Percentiles rank a stretch among this genome's conserved stretches.
These are phyloP conservation scores for Agonopterix heracliana DNA, from an alignment of 2,888 invertebrate genomes.

Conservation along the genomic window DNA sequence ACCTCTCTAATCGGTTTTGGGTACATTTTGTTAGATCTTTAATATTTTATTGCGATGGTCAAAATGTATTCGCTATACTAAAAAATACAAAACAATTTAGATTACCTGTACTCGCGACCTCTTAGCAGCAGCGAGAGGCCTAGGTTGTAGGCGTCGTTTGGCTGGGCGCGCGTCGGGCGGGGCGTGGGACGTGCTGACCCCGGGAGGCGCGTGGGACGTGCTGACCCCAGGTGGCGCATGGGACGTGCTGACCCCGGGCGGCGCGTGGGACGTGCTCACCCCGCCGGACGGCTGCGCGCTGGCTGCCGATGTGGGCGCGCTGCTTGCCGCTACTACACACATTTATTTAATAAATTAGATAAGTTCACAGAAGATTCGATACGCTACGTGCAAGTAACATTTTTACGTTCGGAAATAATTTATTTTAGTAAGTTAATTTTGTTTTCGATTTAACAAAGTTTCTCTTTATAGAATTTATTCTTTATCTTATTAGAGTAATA, in stretches of 20 bases:
- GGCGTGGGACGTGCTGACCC: conserved; percentile 45
- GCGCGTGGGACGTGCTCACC: conserved; percentile 47
- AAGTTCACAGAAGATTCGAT: no score
- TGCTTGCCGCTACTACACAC: conserved; percentile 22
- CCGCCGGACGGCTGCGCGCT: conserved; percentile 38
- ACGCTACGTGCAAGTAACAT: no score
- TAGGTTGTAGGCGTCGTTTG: conserved; percentile 56
- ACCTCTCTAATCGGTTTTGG: no score
- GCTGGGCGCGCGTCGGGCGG: conserved; percentile 54
- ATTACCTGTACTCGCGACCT: conserved; percentile 71
- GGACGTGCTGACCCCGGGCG: conserved; percentile 53
- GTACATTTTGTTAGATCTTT: no score
- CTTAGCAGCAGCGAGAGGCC: conserved; percentile 68
- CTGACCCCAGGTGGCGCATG: conserved; percentile 54
- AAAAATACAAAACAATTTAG: neutral
- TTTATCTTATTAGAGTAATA: no score
- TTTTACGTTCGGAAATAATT: no score
- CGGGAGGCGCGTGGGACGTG: conserved; percentile 57
- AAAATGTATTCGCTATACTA: no score
- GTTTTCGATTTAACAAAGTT: no score
- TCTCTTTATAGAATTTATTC: no score
- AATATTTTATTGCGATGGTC: no score
- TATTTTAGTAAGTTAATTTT: no score
- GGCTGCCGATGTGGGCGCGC: conserved; percentile 30
- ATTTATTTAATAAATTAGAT: no score